Percentiles rank a stretch among this genome's conserved stretches.
Conservation (phyloP, 1,140 invertebrate species). For the Cydia splendana region DNA sequence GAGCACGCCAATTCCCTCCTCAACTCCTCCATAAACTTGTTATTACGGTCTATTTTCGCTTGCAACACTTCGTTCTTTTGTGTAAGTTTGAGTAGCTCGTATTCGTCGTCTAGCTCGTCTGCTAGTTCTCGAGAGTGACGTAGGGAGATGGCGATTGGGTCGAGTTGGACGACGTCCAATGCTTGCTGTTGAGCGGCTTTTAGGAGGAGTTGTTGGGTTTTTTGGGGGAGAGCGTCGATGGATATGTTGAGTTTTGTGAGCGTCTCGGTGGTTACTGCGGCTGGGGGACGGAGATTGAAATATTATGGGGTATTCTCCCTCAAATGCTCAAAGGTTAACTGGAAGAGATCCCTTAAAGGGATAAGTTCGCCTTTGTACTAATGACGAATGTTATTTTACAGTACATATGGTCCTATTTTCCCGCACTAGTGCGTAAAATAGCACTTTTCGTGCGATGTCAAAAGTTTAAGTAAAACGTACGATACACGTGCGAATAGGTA, state of each 20-base stretch:
- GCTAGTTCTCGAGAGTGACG: slow-evolving; percentile 52
- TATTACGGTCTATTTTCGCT: slow-evolving; percentile 61
- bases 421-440: too few relatives aligned
- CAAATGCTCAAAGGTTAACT: too few relatives aligned
- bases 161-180: slow-evolving; percentile 52
- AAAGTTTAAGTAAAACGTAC: too few relatives aligned
- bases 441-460: too few relatives aligned
- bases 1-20: slow-evolving; percentile 61
- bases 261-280: slow-evolving; percentile 48
- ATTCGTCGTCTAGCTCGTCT: slow-evolving; percentile 61
- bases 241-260: slow-evolving; percentile 57
- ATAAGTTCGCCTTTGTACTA: too few relatives aligned
- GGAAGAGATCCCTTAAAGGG: too few relatives aligned
- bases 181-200: slow-evolving; percentile 47
- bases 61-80: slow-evolving; percentile 63
- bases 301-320: too few relatives aligned
- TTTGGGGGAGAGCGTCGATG: slow-evolving; percentile 57
- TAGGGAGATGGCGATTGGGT: slow-evolving; percentile 59
- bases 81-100: slow-evolving; percentile 64
- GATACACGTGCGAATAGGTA: too few relatives aligned
- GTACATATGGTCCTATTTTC: too few relatives aligned
- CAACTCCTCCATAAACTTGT: slow-evolving; percentile 61
- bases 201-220: slow-evolving; percentile 55
- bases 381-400: too few relatives aligned
- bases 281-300: slow-evolving; percentile 38